phyloP scores from a whole-genome alignment of 2,797 vertebrate genomes.

The Tinamus major region DNA sequence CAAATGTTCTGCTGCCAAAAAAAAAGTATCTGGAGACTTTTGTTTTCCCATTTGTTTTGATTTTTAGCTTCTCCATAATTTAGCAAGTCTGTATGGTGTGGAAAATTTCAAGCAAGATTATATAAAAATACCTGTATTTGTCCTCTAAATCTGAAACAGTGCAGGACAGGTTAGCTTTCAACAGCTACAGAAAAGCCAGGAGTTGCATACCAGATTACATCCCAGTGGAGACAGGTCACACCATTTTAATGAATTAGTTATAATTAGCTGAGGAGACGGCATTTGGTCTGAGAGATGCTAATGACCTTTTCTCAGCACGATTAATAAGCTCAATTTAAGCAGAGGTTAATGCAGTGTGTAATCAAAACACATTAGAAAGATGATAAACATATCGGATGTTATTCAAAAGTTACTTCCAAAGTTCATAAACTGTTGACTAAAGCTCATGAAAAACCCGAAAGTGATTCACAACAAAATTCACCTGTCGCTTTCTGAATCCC shows the following conservation, averaged over 20 bases:
- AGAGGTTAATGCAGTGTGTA: constrained; percentile 67
- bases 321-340: constrained; percentile 62
- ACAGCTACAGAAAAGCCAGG: neutral
- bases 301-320: constrained; percentile 57
- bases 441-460: constrained; percentile 1
- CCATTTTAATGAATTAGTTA: constrained; percentile 60
- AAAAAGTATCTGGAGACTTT: neutral
- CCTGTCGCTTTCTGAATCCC: neutral
- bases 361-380: constrained; percentile 58
- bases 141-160: constrained; percentile 10
- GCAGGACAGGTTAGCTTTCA: neutral
- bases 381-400: constrained; percentile 57
- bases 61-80: neutral
- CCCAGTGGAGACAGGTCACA: constrained; percentile 54
- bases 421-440: neutral
- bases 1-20: neutral
- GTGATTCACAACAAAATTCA: constrained; percentile 26
- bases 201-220: constrained; percentile 12
- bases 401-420: constrained; percentile 56
- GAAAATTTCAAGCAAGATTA: constrained; percentile 7
- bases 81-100: neutral
- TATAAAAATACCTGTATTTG: neutral
- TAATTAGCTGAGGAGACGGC: constrained; percentile 52
- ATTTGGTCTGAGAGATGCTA: constrained; percentile 68
- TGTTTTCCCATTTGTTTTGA: neutral